A percentile compares a stretch with the other conserved stretches of the same genome.
Conservation (phyloP, 2,113 vertebrate species). For the Peromyscus polionotus region DNA sequence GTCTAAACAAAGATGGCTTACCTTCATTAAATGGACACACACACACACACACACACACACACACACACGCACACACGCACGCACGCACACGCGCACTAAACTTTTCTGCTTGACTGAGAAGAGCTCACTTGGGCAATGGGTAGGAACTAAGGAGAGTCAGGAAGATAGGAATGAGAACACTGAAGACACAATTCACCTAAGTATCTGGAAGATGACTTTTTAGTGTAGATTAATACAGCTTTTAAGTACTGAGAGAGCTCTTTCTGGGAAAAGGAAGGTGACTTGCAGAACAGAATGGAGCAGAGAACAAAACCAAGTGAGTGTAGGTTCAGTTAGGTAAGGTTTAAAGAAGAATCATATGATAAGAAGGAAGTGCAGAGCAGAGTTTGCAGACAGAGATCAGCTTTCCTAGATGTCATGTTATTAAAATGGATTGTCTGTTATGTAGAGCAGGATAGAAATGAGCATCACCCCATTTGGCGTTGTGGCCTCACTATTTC, state of each 20-base stretch:
- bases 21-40: neutral
- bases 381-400: neutral
- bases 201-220: neutral
- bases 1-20: neutral
- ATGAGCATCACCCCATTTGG: neutral
- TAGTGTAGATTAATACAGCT: neutral
- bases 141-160: neutral
- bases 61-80: neutral
- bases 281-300: neutral
- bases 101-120: neutral
- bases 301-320: neutral
- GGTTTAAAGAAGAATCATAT: neutral
- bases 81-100: neutral
- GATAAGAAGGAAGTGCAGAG: neutral
- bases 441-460: neutral
- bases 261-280: neutral
- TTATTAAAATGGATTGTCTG: neutral
- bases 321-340: neutral
- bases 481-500: neutral
- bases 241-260: neutral
- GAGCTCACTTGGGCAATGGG: neutral
- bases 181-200: too few species aligned
- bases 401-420: neutral
- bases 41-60: neutral
- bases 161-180: neutral